Base-by-base conservation (phyloP, 2,797 vertebrate species). In the Myotis daubentonii region DNA sequence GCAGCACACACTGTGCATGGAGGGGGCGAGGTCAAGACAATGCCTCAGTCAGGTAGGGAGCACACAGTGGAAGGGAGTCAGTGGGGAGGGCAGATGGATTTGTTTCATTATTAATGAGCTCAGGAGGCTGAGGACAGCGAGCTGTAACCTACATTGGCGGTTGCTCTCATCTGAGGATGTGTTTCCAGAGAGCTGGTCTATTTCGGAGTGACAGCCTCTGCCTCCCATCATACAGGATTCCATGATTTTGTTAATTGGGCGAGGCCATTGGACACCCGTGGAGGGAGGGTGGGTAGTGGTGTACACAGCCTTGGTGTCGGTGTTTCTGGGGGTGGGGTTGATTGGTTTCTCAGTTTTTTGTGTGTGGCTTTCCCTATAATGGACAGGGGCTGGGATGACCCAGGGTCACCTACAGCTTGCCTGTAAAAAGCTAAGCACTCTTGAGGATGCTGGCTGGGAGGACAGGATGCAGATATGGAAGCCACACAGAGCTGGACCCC, bases 51-150 rank as follows among this genome's bases (percentile, higher is more conserved):
- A 66, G 49, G 55, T 0, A 49, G 70, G n/a, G 55, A 44, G 7
- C 28, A 6, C 6, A 6, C 53, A 28, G 30, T 2, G 38, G 49
- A 33, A 51, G 65, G 15, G 51, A 33, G 15, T 13, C n/a, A 9
- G 15, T 20, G 25, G 25, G 89, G 30, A 72, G 25, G 25, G 87
- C 30, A 74, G 75, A 41, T 47, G 76, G 38, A 53, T 87, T 91
- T 93, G 91, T 75, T 96, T 95, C 78, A 84, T 95, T 94, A 92
- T 95, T 97, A 96, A 96, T 87, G 89, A 95, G 93, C 93, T 81
- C 75, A 19, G 33, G 87, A 96, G 87, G 84, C 81, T 5, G 11
- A 94, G 94, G 95, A 33, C 76, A 65, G 36, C 38, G 65, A 5
- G 33, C 89, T 85, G 92, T 89, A 93, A 96, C 96, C 97, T 95